Evolutionary conservation across 1,140 invertebrate species (phyloP), one percentile per base, ranked within the genome.

Genomic region (Gerris buenoi): DNA sequence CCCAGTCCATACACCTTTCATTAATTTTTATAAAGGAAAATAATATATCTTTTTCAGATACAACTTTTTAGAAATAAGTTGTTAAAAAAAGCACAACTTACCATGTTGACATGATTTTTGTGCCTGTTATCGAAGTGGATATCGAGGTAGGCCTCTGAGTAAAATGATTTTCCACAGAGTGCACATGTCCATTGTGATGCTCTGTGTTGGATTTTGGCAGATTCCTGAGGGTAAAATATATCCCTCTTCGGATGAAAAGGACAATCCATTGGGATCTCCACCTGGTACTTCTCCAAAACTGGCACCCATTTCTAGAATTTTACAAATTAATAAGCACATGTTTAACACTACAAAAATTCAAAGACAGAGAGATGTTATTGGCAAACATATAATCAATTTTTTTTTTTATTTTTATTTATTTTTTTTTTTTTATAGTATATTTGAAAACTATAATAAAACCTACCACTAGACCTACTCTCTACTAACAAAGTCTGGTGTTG

Each of bases 131-230:
- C 90, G 81, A 95, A 93, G 77, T 97, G 93, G 67, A 84, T 81
- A 76, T 95, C 93, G 69, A 97, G 80, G 77, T 88, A 88, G 76
- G 87, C 85, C 76, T 95, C 91, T 73, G 90, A 87, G 76, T 90
- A 88, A 77, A 97, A 96, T 29, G 88, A 89, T 79, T 95, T 93
- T 65, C 93, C 93, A 79, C 94, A 96, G 67, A 92, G 84, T 46
- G 88, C 85, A 76, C 94, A 97, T 0, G 87, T 89, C 92, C 92
- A 95, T 75, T 91, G 89, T 13, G 88, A 90, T 1, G 88, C 84
- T 65, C 89, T 82, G 78, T 89, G 86, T 73, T 90, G 87, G 70
- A 86, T 81, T 79, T 93, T 90, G 70, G 89, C 84, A 27, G 83
- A 80, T 77, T 95, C 89, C 73, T 94, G 89, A 0, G 88, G 86